Percentiles rank a stretch among this genome's conserved stretches.
These are phyloP conservation scores for Drosophila kikkawai DNA, from an alignment of 1,140 invertebrate species.

Conservation along the genomic window DNA sequence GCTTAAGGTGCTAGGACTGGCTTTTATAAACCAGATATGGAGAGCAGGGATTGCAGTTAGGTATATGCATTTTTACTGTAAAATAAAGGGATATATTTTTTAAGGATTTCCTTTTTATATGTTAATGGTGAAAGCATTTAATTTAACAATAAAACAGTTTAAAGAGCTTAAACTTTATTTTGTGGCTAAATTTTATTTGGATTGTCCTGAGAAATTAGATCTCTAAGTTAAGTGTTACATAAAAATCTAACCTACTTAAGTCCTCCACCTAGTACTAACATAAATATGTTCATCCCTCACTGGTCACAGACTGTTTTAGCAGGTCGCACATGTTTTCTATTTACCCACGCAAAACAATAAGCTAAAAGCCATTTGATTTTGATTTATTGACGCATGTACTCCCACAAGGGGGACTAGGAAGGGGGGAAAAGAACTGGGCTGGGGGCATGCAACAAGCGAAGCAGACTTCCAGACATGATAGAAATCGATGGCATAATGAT, in stretches of 20 bases:
- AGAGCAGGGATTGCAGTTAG: conserved; percentile 1
- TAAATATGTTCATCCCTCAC: background rate
- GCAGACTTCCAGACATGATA: conserved; percentile 57
- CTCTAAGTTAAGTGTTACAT: too few relatives aligned
- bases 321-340: conserved; percentile 46
- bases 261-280: background rate
- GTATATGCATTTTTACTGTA: background rate
- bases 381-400: conserved; percentile 79
- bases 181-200: too few relatives aligned
- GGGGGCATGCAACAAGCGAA: conserved; percentile 72
- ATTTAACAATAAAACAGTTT: background rate
- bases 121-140: background rate
- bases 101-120: background rate
- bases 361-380: conserved; percentile 79
- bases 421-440: background rate
- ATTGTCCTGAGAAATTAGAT: too few relatives aligned
- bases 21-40: conserved; percentile 13
- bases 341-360: conserved; percentile 72
- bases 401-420: background rate
- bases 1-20: conserved; percentile 29
- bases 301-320: conserved; percentile 24
- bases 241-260: conserved; percentile 6
- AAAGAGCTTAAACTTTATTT: background rate
- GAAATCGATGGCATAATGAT: conserved; percentile 81
- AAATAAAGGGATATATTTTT: background rate